Base-by-base conservation (phyloP, 2,888 invertebrate genomes). In the Heliothis peltigera region DNA sequence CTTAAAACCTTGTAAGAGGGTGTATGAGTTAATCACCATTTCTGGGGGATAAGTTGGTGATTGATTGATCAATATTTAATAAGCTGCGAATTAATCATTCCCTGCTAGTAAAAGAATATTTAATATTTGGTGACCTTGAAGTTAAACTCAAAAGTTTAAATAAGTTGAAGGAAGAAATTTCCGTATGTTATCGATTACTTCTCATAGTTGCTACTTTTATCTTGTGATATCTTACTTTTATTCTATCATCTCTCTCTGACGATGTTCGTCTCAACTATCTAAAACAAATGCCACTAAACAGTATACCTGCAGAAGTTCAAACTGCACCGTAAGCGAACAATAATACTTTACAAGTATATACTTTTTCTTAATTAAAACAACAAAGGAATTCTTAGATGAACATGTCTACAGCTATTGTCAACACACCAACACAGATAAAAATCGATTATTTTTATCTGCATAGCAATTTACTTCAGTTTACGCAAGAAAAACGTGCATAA, bases 171-270 rank as follows among this genome's bases (percentile, higher is more conserved):
- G n/a, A n/a, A 39, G 6, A 19, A 64, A 68, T 64, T 53, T 28
- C 15, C 35, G 44, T 49, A 55, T 73, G 22, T n/a, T 19, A 32
- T 65, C 12, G 17, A 39, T 12, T 63, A 47, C 47, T 15, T 21
- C n/a, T 12, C 56, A 7, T 35, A 43, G 42, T 53, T n/a, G n/a
- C n/a, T n/a, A n/a, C n/a, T 48, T 28, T 28, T 32, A 72, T 72
- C 48, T 28, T 44, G 19, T 19, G 43, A 59, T 69, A 68, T n/a
- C 60, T 49, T 22, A 21, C 52, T 67, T 59, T 54, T 15, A 61
- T 25, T 54, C 42, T 56, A 70, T 25, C 52, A 62, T 63, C 22
- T 70, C 51, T n/a, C n/a, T n/a, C n/a, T n/a, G n/a, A n/a, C 57
- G 54, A 55, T 51, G 49, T 55, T 54, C 64, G 39, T 64, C 64